Evolutionary conservation across 2,888 invertebrate species (phyloP).

Genomic region (Limenitis camilla): DNA sequence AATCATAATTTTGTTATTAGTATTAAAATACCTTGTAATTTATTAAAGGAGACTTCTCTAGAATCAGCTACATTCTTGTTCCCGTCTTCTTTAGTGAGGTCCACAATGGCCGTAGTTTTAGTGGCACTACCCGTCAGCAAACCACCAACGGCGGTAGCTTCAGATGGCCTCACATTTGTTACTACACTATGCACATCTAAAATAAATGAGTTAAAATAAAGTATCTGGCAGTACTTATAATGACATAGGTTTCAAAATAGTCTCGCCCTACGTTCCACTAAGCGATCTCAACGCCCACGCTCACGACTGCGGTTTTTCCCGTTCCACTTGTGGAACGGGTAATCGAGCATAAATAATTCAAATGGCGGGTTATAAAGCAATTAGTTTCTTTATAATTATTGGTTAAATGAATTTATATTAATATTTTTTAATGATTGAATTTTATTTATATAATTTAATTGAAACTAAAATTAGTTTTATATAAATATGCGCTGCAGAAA

Average conservation of each 20-base stretch:
- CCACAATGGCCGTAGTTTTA: conserved; percentile 72
- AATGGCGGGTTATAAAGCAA: no score
- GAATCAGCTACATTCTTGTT: conserved; percentile 78
- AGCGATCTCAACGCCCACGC: no score
- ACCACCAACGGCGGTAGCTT: conserved; percentile 82
- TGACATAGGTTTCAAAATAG: not conserved
- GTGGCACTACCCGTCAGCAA: conserved; percentile 77
- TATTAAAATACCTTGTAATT: conserved; percentile 74
- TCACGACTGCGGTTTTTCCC: no score
- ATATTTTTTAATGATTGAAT: no score
- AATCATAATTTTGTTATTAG: not conserved
- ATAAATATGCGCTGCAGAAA: no score
- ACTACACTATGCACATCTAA: conserved; percentile 69
- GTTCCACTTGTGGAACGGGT: no score
- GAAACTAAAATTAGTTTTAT: no score
- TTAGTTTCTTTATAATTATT: no score
- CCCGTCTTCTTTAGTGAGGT: conserved; percentile 76
- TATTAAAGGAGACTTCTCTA: conserved; percentile 84
- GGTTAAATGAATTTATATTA: no score
- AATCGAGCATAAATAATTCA: no score
- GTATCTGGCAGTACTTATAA: not conserved
- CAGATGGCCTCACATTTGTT: conserved; percentile 77
- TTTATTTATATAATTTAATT: no score
- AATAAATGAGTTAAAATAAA: not conserved
- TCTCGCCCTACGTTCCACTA: no score